Evolutionary conservation across 2,797 vertebrate species (phyloP), one percentile per base, ranked within the genome.

Genomic region (Sebastes trivittatus): DNA sequence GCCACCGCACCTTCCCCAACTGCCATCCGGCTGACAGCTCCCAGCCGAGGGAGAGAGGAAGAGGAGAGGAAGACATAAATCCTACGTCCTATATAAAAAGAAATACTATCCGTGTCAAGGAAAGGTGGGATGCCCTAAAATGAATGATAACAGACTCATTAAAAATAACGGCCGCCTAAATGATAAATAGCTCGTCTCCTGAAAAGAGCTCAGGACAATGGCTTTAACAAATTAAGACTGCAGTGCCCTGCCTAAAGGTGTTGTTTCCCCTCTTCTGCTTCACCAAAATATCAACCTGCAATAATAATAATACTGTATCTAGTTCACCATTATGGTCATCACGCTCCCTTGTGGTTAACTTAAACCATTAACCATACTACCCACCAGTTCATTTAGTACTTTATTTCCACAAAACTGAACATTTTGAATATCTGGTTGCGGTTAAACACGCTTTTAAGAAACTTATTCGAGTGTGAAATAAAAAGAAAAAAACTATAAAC

Each of bases 141-240:
- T 96, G 95, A 96, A 96, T 96, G 96, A 96, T 96, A 96, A 96
- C 96, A 95, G 95, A 94, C 95, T 96, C 96, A 96, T 96, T 96
- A 96, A 96, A 96, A 96, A 94, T 96, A 96, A 96, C 95, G 90
- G 94, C 94, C 87, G 78, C 85, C 93, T 94, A 93, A 93, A 95
- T 96, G 96, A 96, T 96, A 92, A 96, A 96, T 95, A 94, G 95
- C 93, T 84, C 22, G 89, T 84, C 93, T 94, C 74, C 89, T 89
- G 90, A 94, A 94, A 93, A 90, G 93, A 95, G 93, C 94, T 92
- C 90, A 90, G 90, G 92, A 94, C 93, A 93, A 94, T 89, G 93
- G 93, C 94, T 93, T 84, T 88, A 88, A 93, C 94, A 95, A 96
- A 96, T 96, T 94, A 95, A 95, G 93, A 94, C 86, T 72, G 89